These are phyloP conservation scores for Geococcyx californianus DNA, from an alignment of 2,113 vertebrate species.

Conservation along the genomic window DNA sequence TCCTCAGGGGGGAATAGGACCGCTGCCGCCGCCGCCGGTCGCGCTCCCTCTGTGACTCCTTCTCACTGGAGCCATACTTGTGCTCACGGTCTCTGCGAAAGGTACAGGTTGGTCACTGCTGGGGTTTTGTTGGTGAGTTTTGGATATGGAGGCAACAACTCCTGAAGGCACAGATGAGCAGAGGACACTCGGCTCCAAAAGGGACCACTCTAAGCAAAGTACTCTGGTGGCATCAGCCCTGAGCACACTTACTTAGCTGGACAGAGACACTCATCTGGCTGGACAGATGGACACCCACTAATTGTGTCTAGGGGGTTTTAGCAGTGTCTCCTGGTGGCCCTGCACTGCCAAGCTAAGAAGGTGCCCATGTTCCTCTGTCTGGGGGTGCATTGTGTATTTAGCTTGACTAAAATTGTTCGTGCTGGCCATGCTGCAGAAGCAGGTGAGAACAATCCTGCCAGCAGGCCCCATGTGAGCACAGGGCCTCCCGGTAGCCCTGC, in stretches of 20 bases:
- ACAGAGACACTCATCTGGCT: not conserved
- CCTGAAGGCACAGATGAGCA: not conserved
- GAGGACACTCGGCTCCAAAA: not conserved
- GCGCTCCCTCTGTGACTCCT: slow-evolving; percentile 74
- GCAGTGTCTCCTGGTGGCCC: not conserved
- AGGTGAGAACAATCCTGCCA: not conserved
- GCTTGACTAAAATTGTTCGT: not conserved
- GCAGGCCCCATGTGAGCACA: not conserved
- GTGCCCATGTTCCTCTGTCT: not conserved
- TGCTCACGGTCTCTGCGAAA: slow-evolving; percentile 72
- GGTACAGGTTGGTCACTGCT: not conserved
- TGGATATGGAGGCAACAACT: not conserved
- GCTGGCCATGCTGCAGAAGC: not conserved
- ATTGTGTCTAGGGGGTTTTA: not conserved
- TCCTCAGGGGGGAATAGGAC: slow-evolving; percentile 92
- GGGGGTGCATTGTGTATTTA: not conserved
- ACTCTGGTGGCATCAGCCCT: not conserved
- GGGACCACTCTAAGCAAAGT: not conserved
- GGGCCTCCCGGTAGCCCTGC: not conserved
- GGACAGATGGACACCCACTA: not conserved
- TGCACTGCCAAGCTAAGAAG: not conserved
- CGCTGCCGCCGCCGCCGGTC: slow-evolving; percentile 74
- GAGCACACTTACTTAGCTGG: not conserved
- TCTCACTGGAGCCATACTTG: slow-evolving; percentile 77
- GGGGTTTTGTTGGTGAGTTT: not conserved